Conservation (phyloP, 2,113 vertebrate genomes). For the Geococcyx californianus region DNA sequence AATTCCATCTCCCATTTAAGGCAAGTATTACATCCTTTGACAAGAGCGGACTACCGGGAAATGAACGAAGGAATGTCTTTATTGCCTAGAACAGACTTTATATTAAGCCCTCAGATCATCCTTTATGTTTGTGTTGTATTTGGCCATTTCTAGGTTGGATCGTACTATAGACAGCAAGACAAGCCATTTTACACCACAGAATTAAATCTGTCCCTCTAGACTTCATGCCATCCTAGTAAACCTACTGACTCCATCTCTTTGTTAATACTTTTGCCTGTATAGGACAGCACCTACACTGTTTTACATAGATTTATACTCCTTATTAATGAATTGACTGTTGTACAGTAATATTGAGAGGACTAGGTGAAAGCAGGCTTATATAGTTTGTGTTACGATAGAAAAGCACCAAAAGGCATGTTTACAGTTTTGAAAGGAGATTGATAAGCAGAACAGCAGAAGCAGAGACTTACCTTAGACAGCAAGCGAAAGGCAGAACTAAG, state of each 20-base stretch:
- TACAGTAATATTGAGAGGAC: neutral
- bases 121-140: neutral
- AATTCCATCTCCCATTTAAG: constrained; percentile 21
- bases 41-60: neutral
- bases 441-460: neutral
- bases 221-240: neutral
- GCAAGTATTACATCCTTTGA: constrained; percentile 37
- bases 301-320: neutral
- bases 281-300: neutral
- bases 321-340: neutral
- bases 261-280: neutral
- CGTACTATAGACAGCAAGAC: neutral
- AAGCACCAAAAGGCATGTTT: neutral
- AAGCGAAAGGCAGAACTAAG: neutral
- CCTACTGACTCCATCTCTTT: neutral
- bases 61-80: neutral
- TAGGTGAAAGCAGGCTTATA: neutral
- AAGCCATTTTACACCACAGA: neutral
- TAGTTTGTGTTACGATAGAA: neutral
- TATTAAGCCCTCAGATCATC: neutral
- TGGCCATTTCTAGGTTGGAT: neutral
- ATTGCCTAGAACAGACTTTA: neutral
- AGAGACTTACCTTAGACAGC: rapidly evolving
- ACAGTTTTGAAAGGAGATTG: neutral
- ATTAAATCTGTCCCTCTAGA: neutral